Evolutionary conservation across 1,140 invertebrate species (phyloP).

Genomic region (Pissodes strobi): DNA sequence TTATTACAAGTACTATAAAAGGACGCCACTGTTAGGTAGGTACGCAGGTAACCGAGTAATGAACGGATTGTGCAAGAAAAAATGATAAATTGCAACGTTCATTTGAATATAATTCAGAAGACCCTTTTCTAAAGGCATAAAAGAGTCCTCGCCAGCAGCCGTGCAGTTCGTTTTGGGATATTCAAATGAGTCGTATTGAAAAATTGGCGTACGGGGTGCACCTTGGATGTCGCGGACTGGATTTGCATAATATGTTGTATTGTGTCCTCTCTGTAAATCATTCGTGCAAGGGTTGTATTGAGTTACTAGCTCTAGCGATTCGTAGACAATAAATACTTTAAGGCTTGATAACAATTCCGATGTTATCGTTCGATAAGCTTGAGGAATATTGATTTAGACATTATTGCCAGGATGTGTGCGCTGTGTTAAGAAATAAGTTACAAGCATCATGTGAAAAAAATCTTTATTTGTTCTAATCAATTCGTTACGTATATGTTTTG

Average conservation of each 20-base stretch:
- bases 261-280: slow-evolving; percentile 28
- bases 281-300: slow-evolving; percentile 18
- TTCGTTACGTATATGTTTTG: too few species aligned
- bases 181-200: slow-evolving; percentile 34
- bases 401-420: too few species aligned
- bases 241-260: slow-evolving; percentile 33
- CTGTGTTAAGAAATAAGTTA: too few species aligned
- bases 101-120: slow-evolving; percentile 30
- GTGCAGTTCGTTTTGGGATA: slow-evolving; percentile 30
- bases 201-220: slow-evolving; percentile 31
- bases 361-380: too few species aligned
- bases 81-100: slow-evolving; percentile 24
- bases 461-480: too few species aligned
- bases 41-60: slow-evolving; percentile 20
- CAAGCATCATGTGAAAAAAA: too few species aligned
- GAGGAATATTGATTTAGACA: too few species aligned
- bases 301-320: slow-evolving; percentile 14
- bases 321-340: too few species aligned
- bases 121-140: slow-evolving; percentile 14
- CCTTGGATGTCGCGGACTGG: slow-evolving; percentile 16
- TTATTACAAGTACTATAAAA: too few species aligned
- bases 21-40: neutral
- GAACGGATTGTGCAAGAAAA: slow-evolving; percentile 24
- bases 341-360: too few species aligned
- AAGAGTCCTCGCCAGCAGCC: slow-evolving; percentile 22